Conservation (phyloP, 2,113 vertebrate genomes). For the Morone chrysops region DNA sequence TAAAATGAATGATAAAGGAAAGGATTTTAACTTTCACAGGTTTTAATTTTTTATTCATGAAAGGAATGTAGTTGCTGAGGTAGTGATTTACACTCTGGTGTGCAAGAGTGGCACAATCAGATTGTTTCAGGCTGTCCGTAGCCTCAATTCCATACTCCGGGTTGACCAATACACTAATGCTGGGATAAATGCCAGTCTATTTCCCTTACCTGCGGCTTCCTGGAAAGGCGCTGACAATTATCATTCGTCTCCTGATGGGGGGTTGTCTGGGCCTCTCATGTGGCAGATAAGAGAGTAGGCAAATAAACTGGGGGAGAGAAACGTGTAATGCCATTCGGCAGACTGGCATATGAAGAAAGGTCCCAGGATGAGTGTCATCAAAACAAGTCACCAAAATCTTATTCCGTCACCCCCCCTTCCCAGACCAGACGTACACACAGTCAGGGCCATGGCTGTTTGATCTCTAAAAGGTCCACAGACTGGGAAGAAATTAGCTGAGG, state of each 20-base stretch:
- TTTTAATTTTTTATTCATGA: conserved; percentile 48
- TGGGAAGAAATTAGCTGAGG: conserved; percentile 59
- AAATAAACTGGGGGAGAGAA: conserved; percentile 69
- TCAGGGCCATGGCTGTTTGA: conserved; percentile 65
- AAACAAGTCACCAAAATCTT: conserved; percentile 68
- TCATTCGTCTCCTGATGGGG: conserved; percentile 74
- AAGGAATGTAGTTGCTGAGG: conserved; percentile 46
- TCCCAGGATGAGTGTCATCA: conserved; percentile 71
- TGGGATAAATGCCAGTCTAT: conserved; percentile 76
- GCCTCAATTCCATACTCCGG: conserved; percentile 15
- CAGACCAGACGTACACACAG: conserved; percentile 38
- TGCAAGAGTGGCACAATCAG: conserved; percentile 25
- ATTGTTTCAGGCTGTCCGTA: conserved; percentile 28
- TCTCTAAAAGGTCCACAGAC: conserved; percentile 67
- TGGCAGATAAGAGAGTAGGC: conserved; percentile 79
- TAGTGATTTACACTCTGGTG: conserved; percentile 26
- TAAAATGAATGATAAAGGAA: conserved; percentile 31
- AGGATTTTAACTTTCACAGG: conserved; percentile 32
- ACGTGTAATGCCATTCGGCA: conserved; percentile 76
- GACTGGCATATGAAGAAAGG: conserved; percentile 79
- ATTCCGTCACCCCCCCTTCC: conserved; percentile 14
- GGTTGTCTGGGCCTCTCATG: conserved; percentile 84
- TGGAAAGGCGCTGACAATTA: conserved; percentile 72
- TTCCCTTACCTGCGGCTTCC: conserved; percentile 66
- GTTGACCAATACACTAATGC: conserved; percentile 70